These are phyloP conservation scores for Hypothenemus hampei DNA, from an alignment of 1,140 invertebrate species.

Conservation along the genomic window DNA sequence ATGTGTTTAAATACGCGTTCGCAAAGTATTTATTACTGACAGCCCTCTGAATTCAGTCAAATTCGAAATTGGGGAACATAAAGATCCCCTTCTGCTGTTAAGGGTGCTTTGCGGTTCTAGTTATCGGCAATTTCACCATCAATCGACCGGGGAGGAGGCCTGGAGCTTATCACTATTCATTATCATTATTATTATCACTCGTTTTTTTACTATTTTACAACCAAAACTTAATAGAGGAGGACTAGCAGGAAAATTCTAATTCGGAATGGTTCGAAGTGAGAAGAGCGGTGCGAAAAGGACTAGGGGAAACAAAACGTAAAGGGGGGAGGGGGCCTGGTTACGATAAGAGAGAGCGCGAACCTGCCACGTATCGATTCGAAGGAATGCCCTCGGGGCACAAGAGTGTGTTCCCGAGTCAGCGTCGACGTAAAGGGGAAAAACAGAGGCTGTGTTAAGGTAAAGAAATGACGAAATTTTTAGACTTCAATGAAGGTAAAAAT, in stretches of 20 bases:
- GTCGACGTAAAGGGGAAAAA: conserved; percentile 14
- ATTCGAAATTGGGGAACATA: conserved; percentile 16
- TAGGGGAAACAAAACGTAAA: conserved; percentile 13
- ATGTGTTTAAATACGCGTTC: conserved; percentile 11
- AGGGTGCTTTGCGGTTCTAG: conserved; percentile 20
- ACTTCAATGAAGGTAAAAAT: background rate
- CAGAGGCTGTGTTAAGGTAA: conserved; percentile 16
- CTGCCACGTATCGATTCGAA: conserved; percentile 26
- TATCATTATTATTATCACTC: background rate
- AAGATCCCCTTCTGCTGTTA: conserved; percentile 17
- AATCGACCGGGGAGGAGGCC: conserved; percentile 14
- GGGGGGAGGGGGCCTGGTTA: background rate
- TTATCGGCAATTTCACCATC: conserved; percentile 20
- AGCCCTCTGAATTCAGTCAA: background rate
- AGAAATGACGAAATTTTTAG: conserved; percentile 17
- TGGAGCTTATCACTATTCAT: background rate
- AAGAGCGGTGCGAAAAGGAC: conserved; percentile 3
- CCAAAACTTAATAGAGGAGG: too few species aligned
- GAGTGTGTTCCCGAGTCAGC: conserved; percentile 16
- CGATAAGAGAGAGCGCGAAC: conserved; percentile 8
- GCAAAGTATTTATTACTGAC: conserved; percentile 12
- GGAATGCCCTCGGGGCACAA: conserved; percentile 24
- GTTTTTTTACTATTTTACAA: too few species aligned
- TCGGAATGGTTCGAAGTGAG: conserved; percentile 11
- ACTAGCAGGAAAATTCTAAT: conserved; percentile 10